These are phyloP conservation scores for Allolobophora icterica DNA, from an alignment of 2,888 invertebrate species.

Conservation along the genomic window DNA sequence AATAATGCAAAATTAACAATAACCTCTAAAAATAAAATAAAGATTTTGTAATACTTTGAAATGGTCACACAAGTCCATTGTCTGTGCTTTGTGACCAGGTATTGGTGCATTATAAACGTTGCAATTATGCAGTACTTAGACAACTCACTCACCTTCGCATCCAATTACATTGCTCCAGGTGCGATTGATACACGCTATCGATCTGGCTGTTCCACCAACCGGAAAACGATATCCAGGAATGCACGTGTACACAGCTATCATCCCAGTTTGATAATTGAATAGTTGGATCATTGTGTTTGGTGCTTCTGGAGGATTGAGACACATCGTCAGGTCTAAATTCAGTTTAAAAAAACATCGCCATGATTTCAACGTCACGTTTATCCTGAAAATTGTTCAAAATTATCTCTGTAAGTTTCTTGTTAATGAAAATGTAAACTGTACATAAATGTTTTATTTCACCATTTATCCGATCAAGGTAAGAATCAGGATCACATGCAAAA, in stretches of 20 bases:
- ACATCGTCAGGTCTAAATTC: not conserved
- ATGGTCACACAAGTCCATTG: too few relatives aligned
- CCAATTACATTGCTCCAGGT: not conserved
- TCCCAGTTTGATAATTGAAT: not conserved
- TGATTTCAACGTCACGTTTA: not conserved
- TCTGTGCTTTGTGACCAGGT: not conserved
- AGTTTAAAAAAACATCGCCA: not conserved
- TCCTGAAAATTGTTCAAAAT: too few relatives aligned
- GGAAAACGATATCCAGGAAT: not conserved
- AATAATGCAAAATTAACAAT: too few relatives aligned
- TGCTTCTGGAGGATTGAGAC: not conserved
- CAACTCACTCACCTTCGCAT: not conserved
- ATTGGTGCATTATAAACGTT: not conserved
- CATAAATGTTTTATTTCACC: too few relatives aligned
- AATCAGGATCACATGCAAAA: not conserved
- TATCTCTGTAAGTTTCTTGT: not conserved
- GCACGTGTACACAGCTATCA: not conserved
- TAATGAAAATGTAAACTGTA: not conserved
- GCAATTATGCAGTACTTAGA: too few relatives aligned
- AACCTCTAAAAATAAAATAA: too few relatives aligned
- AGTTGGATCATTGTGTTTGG: not conserved
- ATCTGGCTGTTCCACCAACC: not conserved
- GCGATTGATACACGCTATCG: not conserved
- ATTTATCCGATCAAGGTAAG: not conserved
- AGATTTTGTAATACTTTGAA: too few relatives aligned